Evolutionary conservation across 1,140 invertebrate species (phyloP), one percentile per base, ranked within the genome.

Genomic region (Zaprionus ornatus): DNA sequence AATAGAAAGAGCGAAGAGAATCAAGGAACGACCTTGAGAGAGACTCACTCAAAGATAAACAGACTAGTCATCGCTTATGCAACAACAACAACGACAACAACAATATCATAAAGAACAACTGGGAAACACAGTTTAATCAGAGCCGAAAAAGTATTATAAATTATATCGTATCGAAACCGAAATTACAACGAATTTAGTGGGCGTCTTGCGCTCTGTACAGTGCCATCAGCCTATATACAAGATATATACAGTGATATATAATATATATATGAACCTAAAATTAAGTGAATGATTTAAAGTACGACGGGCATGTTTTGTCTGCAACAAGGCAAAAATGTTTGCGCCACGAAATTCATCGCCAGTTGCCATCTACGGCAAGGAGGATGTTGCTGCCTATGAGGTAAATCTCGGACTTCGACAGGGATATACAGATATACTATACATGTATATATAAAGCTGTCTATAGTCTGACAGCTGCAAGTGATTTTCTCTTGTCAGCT

Each of bases 351-450:
- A 92, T 73, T 92, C 92, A 71, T 92, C 92, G 80, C 92, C 92
- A 70, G 70, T 82, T 72, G 77, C 85, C 85, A 77, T 77, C 48
- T 92, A 91, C 62, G 88, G 86, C 80, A 92, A 91, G 55, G 92
- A 92, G 80, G 92, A 92, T 81, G 67, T 92, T 56, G 92, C 92
- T 57, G 92, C 92, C 76, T 92, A 92, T 86, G 91, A 92, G 92
- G 92, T 92, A 91, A 85, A 85, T 9, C 19, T 19, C 40, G 40
- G 40, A 45, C 15, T 45, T 45, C 5, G 6, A 17, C 2, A 7
- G 45, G 45, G 45, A 19, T 10, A 19, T 19, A 19, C 3, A 10
- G 1, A 15, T 23, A 57, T 67, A 54, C 35, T 29, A 45, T 25
- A 65, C n/a, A n/a, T n/a, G n/a, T 54, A 15, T 29, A 6, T 61